Conservation (phyloP, 2,113 vertebrate genomes). For the Panthera leo region DNA sequence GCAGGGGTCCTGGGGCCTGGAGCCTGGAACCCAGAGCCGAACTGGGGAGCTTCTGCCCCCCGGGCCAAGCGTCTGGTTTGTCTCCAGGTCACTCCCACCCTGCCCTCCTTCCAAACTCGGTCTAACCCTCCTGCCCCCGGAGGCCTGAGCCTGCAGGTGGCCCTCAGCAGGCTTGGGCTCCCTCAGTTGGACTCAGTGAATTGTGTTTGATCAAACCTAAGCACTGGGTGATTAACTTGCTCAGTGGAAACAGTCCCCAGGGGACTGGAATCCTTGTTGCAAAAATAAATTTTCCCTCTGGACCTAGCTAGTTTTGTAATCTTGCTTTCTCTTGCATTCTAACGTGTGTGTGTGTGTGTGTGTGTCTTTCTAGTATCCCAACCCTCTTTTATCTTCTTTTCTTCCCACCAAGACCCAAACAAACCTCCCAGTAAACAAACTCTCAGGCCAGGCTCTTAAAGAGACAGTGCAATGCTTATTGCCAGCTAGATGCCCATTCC, state of each 20-base stretch:
- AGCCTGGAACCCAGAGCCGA: neutral
- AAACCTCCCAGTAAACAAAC: constrained; percentile 50
- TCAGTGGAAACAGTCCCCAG: constrained; percentile 36
- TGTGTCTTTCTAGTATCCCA: constrained; percentile 16
- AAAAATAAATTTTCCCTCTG: constrained; percentile 62
- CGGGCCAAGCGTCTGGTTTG: neutral
- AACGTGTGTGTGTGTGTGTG: too few relatives aligned
- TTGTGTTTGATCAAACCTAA: neutral
- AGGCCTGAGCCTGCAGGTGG: neutral
- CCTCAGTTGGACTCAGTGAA: neutral
- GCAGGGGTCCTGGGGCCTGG: neutral
- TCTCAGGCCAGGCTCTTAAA: constrained; percentile 47
- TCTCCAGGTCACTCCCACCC: neutral
- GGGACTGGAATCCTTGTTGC: constrained; percentile 48
- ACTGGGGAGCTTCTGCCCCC: neutral
- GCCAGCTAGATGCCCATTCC: neutral
- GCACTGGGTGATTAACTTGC: constrained; percentile 28
- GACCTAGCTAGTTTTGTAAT: constrained; percentile 36
- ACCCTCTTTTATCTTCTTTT: constrained; percentile 58
- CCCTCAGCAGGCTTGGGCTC: neutral
- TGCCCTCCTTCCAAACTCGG: neutral
- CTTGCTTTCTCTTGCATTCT: constrained; percentile 33
- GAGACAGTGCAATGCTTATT: neutral
- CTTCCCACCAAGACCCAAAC: constrained; percentile 61
- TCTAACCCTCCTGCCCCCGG: neutral